Evolutionary conservation across 1,140 invertebrate genomes (phyloP).

Genomic region (Sipha flava): DNA sequence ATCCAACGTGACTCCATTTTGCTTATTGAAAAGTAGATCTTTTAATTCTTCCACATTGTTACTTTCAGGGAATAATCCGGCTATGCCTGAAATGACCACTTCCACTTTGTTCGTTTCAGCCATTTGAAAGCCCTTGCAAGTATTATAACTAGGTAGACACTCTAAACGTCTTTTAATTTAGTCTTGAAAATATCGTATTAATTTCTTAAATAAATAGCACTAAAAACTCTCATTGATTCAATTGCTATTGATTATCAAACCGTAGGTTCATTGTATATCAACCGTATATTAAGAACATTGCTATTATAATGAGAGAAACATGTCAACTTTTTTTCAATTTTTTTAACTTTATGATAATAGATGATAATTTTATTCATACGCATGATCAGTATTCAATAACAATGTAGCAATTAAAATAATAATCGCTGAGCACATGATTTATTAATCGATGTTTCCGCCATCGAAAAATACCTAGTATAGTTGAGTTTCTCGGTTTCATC

Average conservation of each 20-base stretch:
- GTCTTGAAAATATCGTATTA: neutral
- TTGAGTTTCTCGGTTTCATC: too few species aligned
- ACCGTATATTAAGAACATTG: neutral
- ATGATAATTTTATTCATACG: slow-evolving; percentile 17
- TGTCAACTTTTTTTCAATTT: neutral
- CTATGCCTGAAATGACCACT: slow-evolving; percentile 55
- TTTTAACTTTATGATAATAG: neutral
- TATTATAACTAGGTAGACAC: too few species aligned
- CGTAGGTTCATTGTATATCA: too few species aligned
- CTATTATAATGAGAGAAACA: neutral
- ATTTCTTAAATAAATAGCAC: neutral
- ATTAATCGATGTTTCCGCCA: neutral
- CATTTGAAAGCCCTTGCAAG: too few species aligned
- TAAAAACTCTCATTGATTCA: neutral
- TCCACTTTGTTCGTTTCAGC: slow-evolving; percentile 35
- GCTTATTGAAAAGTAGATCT: slow-evolving; percentile 49
- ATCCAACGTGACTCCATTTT: slow-evolving; percentile 52
- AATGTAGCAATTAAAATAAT: neutral
- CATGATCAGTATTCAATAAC: neutral
- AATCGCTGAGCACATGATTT: neutral
- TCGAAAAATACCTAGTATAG: too few species aligned
- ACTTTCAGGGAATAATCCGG: slow-evolving; percentile 53
- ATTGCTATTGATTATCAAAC: neutral
- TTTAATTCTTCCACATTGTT: slow-evolving; percentile 53
- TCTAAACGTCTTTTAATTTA: neutral